Evolutionary conservation across 2,888 invertebrate species (phyloP).

Genomic region (Oscheius sp.): DNA sequence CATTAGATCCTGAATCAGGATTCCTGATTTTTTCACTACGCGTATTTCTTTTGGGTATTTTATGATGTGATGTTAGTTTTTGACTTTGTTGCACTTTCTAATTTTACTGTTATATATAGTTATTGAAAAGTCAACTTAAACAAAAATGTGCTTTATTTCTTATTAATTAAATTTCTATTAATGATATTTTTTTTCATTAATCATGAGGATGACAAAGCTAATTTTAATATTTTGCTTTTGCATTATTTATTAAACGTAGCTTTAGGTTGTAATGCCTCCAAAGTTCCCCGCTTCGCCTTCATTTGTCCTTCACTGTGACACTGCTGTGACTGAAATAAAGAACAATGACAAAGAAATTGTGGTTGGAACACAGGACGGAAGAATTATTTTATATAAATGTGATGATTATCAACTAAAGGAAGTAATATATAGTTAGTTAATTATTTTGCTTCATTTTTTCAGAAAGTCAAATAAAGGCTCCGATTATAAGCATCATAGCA

Average conservation of each 20-base stretch:
- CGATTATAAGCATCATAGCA: not conserved
- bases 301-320: not conserved
- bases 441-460: not conserved
- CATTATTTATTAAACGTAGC: not conserved
- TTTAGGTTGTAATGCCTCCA: not conserved
- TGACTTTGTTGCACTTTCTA: not conserved
- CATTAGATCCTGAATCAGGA: conserved; percentile 73
- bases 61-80: conserved; percentile 13
- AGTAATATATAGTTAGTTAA: not conserved
- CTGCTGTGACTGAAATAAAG: not conserved
- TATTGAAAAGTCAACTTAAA: not conserved
- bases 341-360: not conserved
- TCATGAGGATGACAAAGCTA: too few species aligned
- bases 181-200: not conserved
- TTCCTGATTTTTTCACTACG: not conserved
- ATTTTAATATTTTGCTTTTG: not conserved
- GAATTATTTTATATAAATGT: not conserved
- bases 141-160: not conserved
- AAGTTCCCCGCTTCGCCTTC: not conserved
- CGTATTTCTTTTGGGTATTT: conserved; percentile 11
- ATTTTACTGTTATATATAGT: not conserved
- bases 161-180: not conserved
- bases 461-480: not conserved
- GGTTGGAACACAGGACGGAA: not conserved
- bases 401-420: not conserved